Percentiles rank a stretch among this genome's conserved stretches.
phyloP scores from a whole-genome alignment of 2,113 vertebrate species.

The Helogale parvula region DNA sequence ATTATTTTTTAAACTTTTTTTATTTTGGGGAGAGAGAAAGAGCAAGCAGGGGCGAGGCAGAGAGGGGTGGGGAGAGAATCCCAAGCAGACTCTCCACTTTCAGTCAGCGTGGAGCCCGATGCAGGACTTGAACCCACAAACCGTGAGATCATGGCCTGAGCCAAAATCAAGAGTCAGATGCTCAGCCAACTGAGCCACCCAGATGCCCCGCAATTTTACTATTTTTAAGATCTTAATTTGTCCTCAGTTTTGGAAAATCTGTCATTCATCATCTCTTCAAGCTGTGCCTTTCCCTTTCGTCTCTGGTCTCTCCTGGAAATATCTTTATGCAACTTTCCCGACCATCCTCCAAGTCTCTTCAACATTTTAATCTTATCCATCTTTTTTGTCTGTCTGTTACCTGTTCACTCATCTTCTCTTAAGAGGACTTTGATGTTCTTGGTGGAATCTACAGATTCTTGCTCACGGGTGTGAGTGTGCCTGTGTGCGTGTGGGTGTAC shows the following conservation, averaged over 20 bases:
- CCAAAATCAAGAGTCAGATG: no score
- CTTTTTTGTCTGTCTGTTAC: not conserved
- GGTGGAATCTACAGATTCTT: not conserved
- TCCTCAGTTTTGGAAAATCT: not conserved
- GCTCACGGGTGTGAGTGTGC: not conserved
- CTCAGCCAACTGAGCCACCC: no score
- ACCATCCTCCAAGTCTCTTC: not conserved
- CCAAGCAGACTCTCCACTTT: no score
- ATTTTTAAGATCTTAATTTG: not conserved
- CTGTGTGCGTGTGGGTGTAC: fast-evolving
- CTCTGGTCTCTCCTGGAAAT: not conserved
- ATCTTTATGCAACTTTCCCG: not conserved
- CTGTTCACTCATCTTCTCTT: not conserved
- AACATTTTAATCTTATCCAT: not conserved
- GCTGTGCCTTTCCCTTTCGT: not conserved
- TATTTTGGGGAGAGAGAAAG: no score
- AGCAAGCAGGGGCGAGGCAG: no score
- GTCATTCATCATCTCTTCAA: not conserved
- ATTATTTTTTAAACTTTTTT: no score
- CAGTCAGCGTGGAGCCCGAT: no score
- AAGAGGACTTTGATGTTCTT: not conserved
- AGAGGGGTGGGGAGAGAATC: no score
- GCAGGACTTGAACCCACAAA: no score
- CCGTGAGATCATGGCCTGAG: no score
- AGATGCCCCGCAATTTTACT: not conserved